Conservation (phyloP, 1,140 invertebrate species). For the Camponotus pennsylvanicus region DNA sequence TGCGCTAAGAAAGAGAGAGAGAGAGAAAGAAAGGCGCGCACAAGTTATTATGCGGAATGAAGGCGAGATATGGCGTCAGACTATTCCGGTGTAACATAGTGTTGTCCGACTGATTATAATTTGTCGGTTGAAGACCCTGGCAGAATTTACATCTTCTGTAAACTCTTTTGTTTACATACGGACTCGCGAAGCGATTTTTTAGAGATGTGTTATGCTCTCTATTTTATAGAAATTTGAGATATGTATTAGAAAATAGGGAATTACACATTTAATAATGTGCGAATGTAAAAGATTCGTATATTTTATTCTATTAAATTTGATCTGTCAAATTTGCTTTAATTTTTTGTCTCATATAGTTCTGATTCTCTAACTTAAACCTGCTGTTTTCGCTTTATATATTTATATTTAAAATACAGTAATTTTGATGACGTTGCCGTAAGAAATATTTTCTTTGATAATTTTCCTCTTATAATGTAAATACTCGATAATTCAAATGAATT, state of each 20-base stretch:
- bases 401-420: too few relatives aligned
- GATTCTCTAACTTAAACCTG: not conserved
- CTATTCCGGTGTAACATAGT: conserved; percentile 58
- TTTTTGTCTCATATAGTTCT: not conserved
- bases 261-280: not conserved
- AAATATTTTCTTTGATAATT: too few relatives aligned
- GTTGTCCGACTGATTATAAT: conserved; percentile 65
- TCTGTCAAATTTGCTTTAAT: not conserved
- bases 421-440: too few relatives aligned
- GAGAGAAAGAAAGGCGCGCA: not conserved
- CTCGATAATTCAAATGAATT: too few relatives aligned
- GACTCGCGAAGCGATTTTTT: conserved; percentile 28
- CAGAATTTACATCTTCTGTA: conserved; percentile 32
- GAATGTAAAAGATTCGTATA: not conserved
- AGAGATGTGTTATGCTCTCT: conserved; percentile 9
- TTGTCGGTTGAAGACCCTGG: conserved; percentile 46
- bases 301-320: not conserved
- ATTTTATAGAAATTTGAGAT: not conserved
- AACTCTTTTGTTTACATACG: conserved; percentile 5
- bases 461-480: too few relatives aligned
- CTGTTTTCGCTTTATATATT: not conserved
- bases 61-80: conserved; percentile 60
- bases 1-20: not conserved
- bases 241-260: not conserved
- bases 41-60: conserved; percentile 62